Conservation (phyloP, 2,888 invertebrate species). For the Xylota segnis region DNA sequence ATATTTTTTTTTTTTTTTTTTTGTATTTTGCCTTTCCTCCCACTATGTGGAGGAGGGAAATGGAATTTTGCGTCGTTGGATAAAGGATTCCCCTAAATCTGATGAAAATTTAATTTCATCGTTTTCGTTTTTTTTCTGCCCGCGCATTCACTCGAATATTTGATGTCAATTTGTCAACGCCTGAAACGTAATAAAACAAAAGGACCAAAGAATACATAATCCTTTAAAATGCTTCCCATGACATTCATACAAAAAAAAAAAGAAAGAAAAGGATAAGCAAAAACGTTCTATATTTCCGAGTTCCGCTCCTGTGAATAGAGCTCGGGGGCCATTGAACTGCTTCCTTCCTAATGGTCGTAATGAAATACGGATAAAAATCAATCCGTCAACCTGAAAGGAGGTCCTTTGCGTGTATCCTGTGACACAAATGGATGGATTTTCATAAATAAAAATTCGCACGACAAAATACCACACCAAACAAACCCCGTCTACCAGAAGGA, state of each 20-base stretch:
- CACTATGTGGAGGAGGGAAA: constrained; percentile 25
- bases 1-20: constrained; percentile 36
- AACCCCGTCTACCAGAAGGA: background rate
- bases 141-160: constrained; percentile 53
- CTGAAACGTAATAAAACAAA: constrained; percentile 50
- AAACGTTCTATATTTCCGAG: constrained; percentile 32
- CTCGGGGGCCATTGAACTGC: constrained; percentile 42
- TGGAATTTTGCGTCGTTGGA: constrained; percentile 54
- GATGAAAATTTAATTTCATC: constrained; percentile 70
- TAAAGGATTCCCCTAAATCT: constrained; percentile 64
- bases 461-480: constrained; percentile 3
- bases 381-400: constrained; percentile 56
- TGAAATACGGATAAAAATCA: constrained; percentile 66
- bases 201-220: constrained; percentile 11
- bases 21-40: background rate
- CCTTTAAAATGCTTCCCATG: constrained; percentile 25
- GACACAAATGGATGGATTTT: constrained; percentile 65
- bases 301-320: constrained; percentile 19
- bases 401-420: constrained; percentile 39
- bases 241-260: too few species aligned
- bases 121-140: constrained; percentile 9
- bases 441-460: constrained; percentile 32
- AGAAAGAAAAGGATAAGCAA: constrained; percentile 65
- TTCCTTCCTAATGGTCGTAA: constrained; percentile 51
- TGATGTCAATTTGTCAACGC: constrained; percentile 71